Percentiles rank a stretch among this genome's conserved stretches.
Evolutionary conservation across 2,888 invertebrate genomes (phyloP).

Genomic region (Diloba caeruleocephala): DNA sequence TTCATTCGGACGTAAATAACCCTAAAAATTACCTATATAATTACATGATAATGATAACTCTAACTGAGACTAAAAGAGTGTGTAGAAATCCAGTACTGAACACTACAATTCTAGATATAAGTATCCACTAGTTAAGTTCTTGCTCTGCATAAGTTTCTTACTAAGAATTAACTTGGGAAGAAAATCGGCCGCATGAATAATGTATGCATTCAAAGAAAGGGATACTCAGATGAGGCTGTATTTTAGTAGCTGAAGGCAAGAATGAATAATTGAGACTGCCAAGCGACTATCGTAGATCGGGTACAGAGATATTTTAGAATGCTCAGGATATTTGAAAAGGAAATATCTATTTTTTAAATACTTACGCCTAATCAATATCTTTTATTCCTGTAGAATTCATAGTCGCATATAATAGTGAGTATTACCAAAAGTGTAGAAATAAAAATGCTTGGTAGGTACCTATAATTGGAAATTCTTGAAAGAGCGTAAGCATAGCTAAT

Average conservation of each 20-base stretch:
- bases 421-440: no score
- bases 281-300: slow-evolving; percentile 45
- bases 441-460: neutral
- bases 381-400: no score
- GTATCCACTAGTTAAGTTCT: slow-evolving; percentile 24
- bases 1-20: no score
- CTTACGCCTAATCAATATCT: no score
- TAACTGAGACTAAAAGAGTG: no score
- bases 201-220: slow-evolving; percentile 76
- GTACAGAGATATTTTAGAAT: slow-evolving; percentile 39
- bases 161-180: slow-evolving; percentile 67
- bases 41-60: no score
- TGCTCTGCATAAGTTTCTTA: slow-evolving; percentile 33
- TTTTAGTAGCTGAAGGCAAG: slow-evolving; percentile 73
- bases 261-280: slow-evolving; percentile 78
- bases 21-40: no score
- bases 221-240: slow-evolving; percentile 77
- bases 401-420: no score
- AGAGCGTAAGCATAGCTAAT: slow-evolving; percentile 25
- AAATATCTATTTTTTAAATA: slow-evolving; percentile 1
- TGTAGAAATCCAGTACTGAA: neutral
- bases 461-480: slow-evolving; percentile 11
- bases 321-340: slow-evolving; percentile 26
- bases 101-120: slow-evolving; percentile 12
- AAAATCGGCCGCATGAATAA: slow-evolving; percentile 78